Evolutionary conservation across 2,888 invertebrate genomes (phyloP), one percentile per base, ranked within the genome.

Genomic region (Mechanitis mazaeus): DNA sequence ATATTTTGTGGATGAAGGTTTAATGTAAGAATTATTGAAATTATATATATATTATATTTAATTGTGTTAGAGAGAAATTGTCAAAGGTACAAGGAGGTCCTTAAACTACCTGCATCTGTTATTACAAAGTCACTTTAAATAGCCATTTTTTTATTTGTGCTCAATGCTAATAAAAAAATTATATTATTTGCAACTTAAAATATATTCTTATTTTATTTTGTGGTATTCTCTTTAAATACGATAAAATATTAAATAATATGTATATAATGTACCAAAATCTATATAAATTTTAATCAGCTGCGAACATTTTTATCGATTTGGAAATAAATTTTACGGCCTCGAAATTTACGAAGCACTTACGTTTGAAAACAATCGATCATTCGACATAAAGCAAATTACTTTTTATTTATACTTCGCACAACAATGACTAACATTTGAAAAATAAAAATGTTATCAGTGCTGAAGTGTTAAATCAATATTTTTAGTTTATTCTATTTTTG

Each of bases 361-460:
- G 64, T 68, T 75, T 67, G 63, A 67, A 71, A 76, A 76, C 74
- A 77, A 77, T 78, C 69, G 71, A 73, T 72, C 70, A 71, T 72
- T 76, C 66, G 67, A 64, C 68, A 63, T 68, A 63, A 68, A 71
- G 65, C 67, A 64, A 64, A 69, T 66, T 64, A 59, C 60, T 63
- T 61, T 66, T 69, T 66, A 65, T 64, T 70, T 59, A 60, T 62
- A 47, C 55, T 42, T 33, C 55, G 55, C 45, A 55, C 56, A 59
- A 61, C 33, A 61, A 56, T 56, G 38, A 64, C 60, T 55, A 56
- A 59, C 65, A 62, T 60, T 46, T 42, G 33, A 33, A 42, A 42
- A 55, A 2, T 47, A 31, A 31, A 31, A 28, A 31, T 50, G 31
- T 50, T 50, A 50, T 50, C 50, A 50, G 11, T 50, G 31, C 7